These are phyloP conservation scores for Bicyclus anynana DNA, from an alignment of 1,140 invertebrate species.

Conservation along the genomic window DNA sequence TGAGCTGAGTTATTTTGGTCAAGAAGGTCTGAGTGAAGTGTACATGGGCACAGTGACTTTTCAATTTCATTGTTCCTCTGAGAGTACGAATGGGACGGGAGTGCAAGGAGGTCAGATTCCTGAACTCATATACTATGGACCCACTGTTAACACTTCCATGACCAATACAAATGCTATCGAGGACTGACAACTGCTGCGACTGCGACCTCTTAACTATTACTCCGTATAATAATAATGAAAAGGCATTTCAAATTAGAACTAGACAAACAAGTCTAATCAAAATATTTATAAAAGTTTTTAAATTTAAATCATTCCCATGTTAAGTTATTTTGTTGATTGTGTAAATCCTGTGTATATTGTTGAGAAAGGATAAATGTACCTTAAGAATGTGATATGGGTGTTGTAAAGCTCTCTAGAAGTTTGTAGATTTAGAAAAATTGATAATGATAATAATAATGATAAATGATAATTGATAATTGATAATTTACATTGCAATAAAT, in stretches of 20 bases:
- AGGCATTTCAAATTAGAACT: neutral
- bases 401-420: constrained; percentile 69
- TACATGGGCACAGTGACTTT: constrained; percentile 93
- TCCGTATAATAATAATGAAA: constrained; percentile 40
- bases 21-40: constrained; percentile 95
- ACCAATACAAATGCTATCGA: constrained; percentile 53
- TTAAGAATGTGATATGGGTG: constrained; percentile 74
- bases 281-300: constrained; percentile 30
- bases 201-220: constrained; percentile 46
- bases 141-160: constrained; percentile 74
- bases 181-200: constrained; percentile 59
- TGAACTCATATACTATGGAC: constrained; percentile 94
- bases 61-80: constrained; percentile 95
- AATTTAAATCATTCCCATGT: constrained; percentile 44
- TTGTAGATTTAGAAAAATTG: constrained; percentile 38
- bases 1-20: constrained; percentile 96
- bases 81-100: constrained; percentile 95
- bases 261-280: constrained; percentile 14
- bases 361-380: constrained; percentile 53
- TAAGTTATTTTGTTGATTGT: constrained; percentile 61
- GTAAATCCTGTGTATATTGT: constrained; percentile 63
- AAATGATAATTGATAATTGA: too few species aligned
- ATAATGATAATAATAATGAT: neutral
- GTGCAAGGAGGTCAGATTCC: constrained; percentile 97
- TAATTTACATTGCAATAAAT: constrained; percentile 56